Evolutionary conservation across 2,113 vertebrate genomes (phyloP), one percentile per base, ranked within the genome.

Genomic region (Rhodinocichla rosea): DNA sequence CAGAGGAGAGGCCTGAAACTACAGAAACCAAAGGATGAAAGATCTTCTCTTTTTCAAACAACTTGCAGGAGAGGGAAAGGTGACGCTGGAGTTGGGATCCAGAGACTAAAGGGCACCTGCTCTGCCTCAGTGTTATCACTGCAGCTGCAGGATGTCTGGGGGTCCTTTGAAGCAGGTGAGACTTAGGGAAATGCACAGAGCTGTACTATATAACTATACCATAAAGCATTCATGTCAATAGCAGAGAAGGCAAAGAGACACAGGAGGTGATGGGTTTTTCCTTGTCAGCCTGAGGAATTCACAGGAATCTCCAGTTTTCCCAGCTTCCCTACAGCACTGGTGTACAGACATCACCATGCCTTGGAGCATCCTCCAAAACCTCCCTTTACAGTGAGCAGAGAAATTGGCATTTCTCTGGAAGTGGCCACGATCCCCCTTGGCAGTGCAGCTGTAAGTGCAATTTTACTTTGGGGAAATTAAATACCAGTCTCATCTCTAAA

Each of bases 391-490:
- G 39, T 3, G 13, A 57, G 33, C 7, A n/a, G 14, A 83, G 40
- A 68, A 75, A 77, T 7, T 11, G 32, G 10, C 35, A 15, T 52
- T 62, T 32, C 53, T 74, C 60, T 37, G 40, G 10, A 78, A 27
- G 44, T 3, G 30, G 39, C 67, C n/a, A 13, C 0, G 1, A 37
- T 49, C 22, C 1, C 10, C 13, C 39, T n/a, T 2, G 0, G 52
- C 2, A 1, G 22, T n/a, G 47, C 44, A 79, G 45, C 42, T 47
- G 33, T 11, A 28, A 59, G 26, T 27, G 40, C 63, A 50, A 0
- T 37, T 86, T 42, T 42, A 74, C 52, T 39, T 18, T 0, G 5
- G 35, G 15, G 17, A 79, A 53, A 3, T 35, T 24, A 59, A 93
- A 79, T 30, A 62, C 1, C 15, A 33, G 22, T 42, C 27, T 45